Evolutionary conservation across 2,113 vertebrate species (phyloP).

Genomic region (Oreochromis aureus): DNA sequence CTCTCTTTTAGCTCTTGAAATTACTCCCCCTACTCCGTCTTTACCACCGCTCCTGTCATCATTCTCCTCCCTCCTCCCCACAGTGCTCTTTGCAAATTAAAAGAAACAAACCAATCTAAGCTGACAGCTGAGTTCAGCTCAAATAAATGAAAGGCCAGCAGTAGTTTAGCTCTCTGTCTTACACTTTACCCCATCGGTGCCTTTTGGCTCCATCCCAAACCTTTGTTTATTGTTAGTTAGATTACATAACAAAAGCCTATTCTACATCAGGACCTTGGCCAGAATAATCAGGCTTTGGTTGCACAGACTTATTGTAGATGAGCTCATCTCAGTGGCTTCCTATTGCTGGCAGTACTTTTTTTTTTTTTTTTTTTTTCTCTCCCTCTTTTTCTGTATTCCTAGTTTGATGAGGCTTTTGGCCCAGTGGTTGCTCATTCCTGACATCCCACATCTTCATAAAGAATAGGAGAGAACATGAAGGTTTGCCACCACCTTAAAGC

Average conservation of each 20-base stretch:
- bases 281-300: neutral
- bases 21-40: slow-evolving; percentile 14
- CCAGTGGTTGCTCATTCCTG: neutral
- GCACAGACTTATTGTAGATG: slow-evolving; percentile 7
- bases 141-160: neutral
- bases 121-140: slow-evolving; percentile 36
- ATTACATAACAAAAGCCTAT: neutral
- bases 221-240: neutral
- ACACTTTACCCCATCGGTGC: neutral
- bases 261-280: neutral
- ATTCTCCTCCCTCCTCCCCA: neutral
- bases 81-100: slow-evolving; percentile 46
- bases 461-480: neutral
- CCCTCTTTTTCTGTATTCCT: neutral
- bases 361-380: neutral
- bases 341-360: neutral
- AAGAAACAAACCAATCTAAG: slow-evolving; percentile 42
- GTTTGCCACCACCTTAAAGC: neutral
- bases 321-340: neutral
- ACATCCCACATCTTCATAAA: neutral
- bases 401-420: neutral
- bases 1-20: slow-evolving; percentile 47
- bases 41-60: neutral
- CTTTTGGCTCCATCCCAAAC: neutral
- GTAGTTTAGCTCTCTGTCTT: neutral